Evolutionary conservation across 30 jellyfish, hydroid and myxozoan genomes (phyloP), one percentile per base, ranked within the genome.

Genomic region (Nemopilema nomurai): DNA sequence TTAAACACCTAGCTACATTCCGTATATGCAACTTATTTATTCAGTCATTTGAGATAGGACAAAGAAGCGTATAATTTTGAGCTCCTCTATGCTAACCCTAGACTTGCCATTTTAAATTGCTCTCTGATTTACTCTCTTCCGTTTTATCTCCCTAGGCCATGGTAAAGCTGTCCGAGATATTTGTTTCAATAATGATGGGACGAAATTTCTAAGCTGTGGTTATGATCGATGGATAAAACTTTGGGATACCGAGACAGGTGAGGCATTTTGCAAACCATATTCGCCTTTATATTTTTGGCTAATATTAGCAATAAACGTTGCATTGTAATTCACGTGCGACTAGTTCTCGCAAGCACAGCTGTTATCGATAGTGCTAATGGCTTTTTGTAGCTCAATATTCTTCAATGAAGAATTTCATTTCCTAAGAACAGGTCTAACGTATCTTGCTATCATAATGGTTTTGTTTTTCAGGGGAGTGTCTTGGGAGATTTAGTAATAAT

Each of bases 201-300:
- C 97, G 28, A 87, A 91, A 87, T 96, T 90, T 70, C 83, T 96
- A 32, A 96, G 99, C 70, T 90, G 98, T 85, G 97, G 99, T 49
- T 91, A 90, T 51, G 99, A 96, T 62, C 89, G 99, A 84, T 96
- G 98, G 98, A 96, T 96, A 76, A 96, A 96, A 76, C 72, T 96
- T 23, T 96, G 99, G 99, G 99, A 96, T 74, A 96, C 99, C 1
- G 99, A 96, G 71, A 96, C 98, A 9, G 99, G 99, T 94, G 25
- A 8, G n/a, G n/a, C n/a, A n/a, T n/a, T n/a, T n/a, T n/a, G n/a
- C n/a, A n/a, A n/a, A n/a, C n/a, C n/a, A n/a, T n/a, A n/a, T n/a
- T n/a, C n/a, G n/a, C n/a, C n/a, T n/a, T n/a, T n/a, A n/a, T n/a
- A n/a, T n/a, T n/a, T n/a, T n/a, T n/a, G n/a, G n/a, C n/a, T n/a